phyloP scores from a whole-genome alignment of 2,113 vertebrate species.

The Myrmophylax atrothorax region DNA sequence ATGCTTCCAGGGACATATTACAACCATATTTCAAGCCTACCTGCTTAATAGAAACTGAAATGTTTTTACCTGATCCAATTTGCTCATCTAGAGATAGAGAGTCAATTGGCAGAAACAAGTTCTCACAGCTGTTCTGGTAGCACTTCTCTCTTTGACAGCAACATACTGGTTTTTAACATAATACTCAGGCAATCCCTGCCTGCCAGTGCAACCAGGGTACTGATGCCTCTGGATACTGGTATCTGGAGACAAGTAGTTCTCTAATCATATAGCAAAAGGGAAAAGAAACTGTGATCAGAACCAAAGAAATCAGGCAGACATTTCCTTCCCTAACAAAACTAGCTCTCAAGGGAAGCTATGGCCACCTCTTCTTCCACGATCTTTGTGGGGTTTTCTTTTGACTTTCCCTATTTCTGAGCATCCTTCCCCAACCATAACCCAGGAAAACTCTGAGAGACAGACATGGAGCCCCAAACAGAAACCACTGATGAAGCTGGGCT shows the following conservation, averaged over 20 bases:
- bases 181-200: background rate
- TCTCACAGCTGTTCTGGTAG: background rate
- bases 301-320: background rate
- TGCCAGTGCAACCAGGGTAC: background rate
- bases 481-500: background rate
- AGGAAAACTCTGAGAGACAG: background rate
- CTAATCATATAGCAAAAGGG: background rate
- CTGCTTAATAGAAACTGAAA: background rate
- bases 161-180: background rate
- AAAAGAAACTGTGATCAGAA: background rate
- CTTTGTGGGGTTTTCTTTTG: background rate
- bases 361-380: background rate
- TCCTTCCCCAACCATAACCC: background rate
- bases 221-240: background rate
- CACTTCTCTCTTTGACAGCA: background rate
- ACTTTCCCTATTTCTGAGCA: accelerated
- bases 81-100: background rate
- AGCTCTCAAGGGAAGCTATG: background rate
- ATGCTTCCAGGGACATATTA: background rate
- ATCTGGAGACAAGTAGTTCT: background rate
- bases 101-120: background rate
- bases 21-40: background rate
- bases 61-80: background rate
- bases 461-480: background rate
- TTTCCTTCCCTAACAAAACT: background rate